phyloP scores from a whole-genome alignment of 2,888 invertebrate species.

The Asteroscopus sphinx region DNA sequence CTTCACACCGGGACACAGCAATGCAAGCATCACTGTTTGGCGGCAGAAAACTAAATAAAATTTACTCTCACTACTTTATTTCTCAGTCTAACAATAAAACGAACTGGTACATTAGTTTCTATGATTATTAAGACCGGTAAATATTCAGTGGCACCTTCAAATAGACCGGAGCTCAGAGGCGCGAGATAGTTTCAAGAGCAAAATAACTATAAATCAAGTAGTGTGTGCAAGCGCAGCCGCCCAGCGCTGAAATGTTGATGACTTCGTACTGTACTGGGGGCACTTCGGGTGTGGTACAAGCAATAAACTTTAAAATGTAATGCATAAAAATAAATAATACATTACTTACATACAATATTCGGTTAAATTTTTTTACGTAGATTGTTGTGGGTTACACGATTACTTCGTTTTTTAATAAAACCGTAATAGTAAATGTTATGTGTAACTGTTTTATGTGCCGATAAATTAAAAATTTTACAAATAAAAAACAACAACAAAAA shows the following conservation, averaged over 20 bases:
- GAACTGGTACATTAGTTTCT: slow-evolving; percentile 22
- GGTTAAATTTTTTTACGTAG: too few species aligned
- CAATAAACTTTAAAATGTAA: slow-evolving; percentile 21
- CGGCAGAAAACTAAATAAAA: too few species aligned
- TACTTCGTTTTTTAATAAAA: too few species aligned
- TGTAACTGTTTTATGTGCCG: too few species aligned
- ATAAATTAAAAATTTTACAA: too few species aligned
- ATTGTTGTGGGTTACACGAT: too few species aligned
- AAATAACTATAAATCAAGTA: slow-evolving; percentile 81
- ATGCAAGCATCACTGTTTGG: too few species aligned
- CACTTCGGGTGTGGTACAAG: slow-evolving; percentile 52
- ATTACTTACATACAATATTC: too few species aligned
- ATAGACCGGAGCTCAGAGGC: slow-evolving; percentile 52
- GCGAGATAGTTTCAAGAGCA: slow-evolving; percentile 81
- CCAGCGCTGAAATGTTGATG: slow-evolving; percentile 84
- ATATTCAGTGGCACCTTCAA: slow-evolving; percentile 51
- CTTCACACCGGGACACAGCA: too few species aligned
- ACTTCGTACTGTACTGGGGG: slow-evolving; percentile 66
- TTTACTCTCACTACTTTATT: background rate
- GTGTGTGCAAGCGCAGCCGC: slow-evolving; percentile 73
- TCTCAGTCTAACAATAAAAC: slow-evolving; percentile 22
- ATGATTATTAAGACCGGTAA: slow-evolving; percentile 49
- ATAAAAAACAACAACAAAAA: too few species aligned
- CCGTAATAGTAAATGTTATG: too few species aligned
- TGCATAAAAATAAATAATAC: too few species aligned